Evolutionary conservation across 1,140 invertebrate species (phyloP), one percentile per base, ranked within the genome.

Genomic region (Heliconius himera): DNA sequence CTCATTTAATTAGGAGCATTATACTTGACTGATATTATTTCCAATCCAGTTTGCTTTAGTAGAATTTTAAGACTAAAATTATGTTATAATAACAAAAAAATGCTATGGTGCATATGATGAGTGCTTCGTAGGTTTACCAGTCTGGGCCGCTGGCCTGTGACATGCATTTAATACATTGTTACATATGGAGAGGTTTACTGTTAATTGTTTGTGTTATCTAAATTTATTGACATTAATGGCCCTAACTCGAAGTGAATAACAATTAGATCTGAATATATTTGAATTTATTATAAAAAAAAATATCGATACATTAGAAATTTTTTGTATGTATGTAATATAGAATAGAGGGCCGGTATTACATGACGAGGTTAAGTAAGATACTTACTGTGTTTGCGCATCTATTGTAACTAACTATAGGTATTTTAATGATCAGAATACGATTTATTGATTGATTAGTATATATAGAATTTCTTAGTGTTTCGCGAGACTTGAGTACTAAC

Each of bases 151-250:
- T 86, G 86, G 88, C 91, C 88, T 88, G 78, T 84, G 90, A 89
- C 87, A 82, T 94, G 93, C 93, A 94, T 93, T 94, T 94, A 94
- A 89, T 94, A 93, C 89, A 82, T 92, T 93, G 93, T 94, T 94
- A 91, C 89, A 91, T 89, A 90, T 93, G 87, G 83, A 93, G 90
- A 93, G 81, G 82, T 94, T 93, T 93, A 94, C 87, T 94, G 91
- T 94, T 94, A 91, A 81, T 92, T 90, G 91, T 93, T 92, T 90
- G 87, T 91, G 85, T 87, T 87, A 83, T 83, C 82, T 83, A 87
- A 88, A 85, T 90, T 90, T 84, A 79, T 80, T 83, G 70, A 85
- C 87, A 87, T 85, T 82, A 77, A 77, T 79, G 83, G 83, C 85
- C 81, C 70, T 83, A 86, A 84, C 72, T 70, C 75, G 38, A 80